A percentile compares a stretch with the other conserved stretches of the same genome.
These are phyloP conservation scores for Ephestia elutella DNA, from an alignment of 1,140 invertebrate species.

Conservation along the genomic window DNA sequence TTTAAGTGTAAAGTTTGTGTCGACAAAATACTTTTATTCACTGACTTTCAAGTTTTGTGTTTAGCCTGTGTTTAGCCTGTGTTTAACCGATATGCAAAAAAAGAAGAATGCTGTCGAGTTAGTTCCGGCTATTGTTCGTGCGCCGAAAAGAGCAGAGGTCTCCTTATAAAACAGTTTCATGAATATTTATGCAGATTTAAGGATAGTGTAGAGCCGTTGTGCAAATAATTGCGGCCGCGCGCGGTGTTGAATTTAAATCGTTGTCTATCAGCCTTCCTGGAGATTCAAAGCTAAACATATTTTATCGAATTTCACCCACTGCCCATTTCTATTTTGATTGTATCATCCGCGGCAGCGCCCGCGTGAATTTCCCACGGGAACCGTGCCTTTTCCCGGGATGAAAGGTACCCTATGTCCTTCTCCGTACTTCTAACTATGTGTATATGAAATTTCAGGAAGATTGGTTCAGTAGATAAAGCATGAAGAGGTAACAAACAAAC, in stretches of 20 bases:
- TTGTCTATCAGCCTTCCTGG: slow-evolving; percentile 23
- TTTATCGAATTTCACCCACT: background rate
- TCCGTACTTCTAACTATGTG: too few relatives aligned
- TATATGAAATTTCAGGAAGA: too few relatives aligned
- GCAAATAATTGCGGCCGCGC: slow-evolving; percentile 43
- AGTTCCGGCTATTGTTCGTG: background rate
- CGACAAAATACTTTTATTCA: too few relatives aligned
- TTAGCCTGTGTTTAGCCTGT: too few relatives aligned
- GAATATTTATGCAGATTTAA: slow-evolving; percentile 59
- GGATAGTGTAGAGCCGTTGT: slow-evolving; percentile 43
- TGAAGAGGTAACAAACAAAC: too few relatives aligned
- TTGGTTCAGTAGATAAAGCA: too few relatives aligned
- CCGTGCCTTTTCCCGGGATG: too few relatives aligned
- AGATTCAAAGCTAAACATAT: slow-evolving; percentile 14
- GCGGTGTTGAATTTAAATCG: slow-evolving; percentile 37
- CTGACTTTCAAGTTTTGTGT: too few relatives aligned
- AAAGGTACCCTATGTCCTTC: too few relatives aligned
- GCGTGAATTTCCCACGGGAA: background rate
- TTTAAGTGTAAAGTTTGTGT: too few relatives aligned
- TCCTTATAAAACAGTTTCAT: slow-evolving; percentile 48
- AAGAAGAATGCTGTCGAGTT: background rate
- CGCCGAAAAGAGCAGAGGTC: slow-evolving; percentile 34
- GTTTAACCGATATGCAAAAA: too few relatives aligned
- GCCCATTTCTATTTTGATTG: background rate
- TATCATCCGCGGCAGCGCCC: too few relatives aligned